These are phyloP conservation scores for Stylophora pistillata DNA, from an alignment of 64 coral and sea anemone genomes.

Conservation along the genomic window DNA sequence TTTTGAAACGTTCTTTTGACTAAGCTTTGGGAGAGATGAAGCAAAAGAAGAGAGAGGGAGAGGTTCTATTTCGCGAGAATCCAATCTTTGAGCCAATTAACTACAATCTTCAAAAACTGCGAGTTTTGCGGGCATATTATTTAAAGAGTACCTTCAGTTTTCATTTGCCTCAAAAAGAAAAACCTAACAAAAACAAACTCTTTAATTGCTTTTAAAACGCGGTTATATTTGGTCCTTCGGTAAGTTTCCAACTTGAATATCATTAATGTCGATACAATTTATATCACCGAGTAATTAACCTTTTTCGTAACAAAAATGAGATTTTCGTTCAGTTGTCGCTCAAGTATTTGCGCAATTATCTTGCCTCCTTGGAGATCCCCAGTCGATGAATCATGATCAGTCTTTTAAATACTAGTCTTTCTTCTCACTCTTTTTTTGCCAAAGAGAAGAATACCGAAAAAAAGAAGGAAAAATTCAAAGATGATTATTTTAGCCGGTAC, in stretches of 20 bases:
- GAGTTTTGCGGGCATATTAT: not conserved
- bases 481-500: too few relatives aligned
- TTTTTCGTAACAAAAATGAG: not conserved
- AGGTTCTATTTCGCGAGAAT: too few relatives aligned
- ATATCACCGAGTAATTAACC: slow-evolving; percentile 7
- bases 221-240: slow-evolving; percentile 11
- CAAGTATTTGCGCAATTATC: not conserved
- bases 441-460: too few relatives aligned
- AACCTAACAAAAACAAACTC: not conserved
- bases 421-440: too few relatives aligned
- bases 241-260: not conserved
- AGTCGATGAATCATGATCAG: not conserved
- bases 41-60: too few relatives aligned
- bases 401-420: too few relatives aligned
- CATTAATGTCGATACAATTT: slow-evolving; percentile 21
- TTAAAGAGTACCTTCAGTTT: not conserved
- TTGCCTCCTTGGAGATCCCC: not conserved
- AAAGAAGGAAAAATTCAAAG: too few relatives aligned
- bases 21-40: too few relatives aligned
- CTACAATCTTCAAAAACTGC: too few relatives aligned
- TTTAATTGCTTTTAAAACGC: slow-evolving; percentile 30
- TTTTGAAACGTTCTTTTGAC: too few relatives aligned
- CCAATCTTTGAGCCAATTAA: too few relatives aligned
- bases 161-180: not conserved
- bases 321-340: slow-evolving; percentile 6